A percentile compares a stretch with the other conserved stretches of the same genome.
Evolutionary conservation across 2,888 invertebrate genomes (phyloP).

Genomic region (Cheilosia vulpina): DNA sequence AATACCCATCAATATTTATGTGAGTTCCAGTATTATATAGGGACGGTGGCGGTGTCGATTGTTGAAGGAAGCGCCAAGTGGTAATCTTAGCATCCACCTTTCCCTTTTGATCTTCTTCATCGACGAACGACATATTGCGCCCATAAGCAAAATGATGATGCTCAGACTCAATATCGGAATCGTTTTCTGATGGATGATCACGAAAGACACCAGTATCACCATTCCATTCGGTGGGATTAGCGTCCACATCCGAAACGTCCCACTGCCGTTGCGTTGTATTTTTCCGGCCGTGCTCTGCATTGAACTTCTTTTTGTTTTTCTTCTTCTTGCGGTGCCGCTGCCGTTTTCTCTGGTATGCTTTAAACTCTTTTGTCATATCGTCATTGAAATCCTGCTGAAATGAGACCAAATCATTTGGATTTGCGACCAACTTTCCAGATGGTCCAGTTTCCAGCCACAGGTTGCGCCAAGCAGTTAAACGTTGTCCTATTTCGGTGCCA

Average conservation of each 20-base stretch:
- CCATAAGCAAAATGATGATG: constrained; percentile 86
- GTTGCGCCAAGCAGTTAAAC: constrained; percentile 93
- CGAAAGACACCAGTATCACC: constrained; percentile 81
- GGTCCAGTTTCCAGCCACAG: constrained; percentile 90
- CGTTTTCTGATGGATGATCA: constrained; percentile 80
- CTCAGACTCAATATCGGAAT: constrained; percentile 76
- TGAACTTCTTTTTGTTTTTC: constrained; percentile 74
- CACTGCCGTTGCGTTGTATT: constrained; percentile 73
- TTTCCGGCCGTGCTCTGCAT: constrained; percentile 74
- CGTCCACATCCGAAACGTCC: constrained; percentile 51
- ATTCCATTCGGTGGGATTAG: constrained; percentile 78
- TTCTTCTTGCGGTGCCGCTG: constrained; percentile 77
- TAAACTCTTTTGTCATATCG: constrained; percentile 50
- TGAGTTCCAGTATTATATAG: constrained; percentile 76
- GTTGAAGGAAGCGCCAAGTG: constrained; percentile 86
- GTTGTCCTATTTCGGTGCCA: constrained; percentile 92
- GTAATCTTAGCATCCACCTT: constrained; percentile 85
- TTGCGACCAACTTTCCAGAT: constrained; percentile 88
- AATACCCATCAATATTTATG: constrained; percentile 85
- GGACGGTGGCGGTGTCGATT: constrained; percentile 82
- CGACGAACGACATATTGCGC: constrained; percentile 85
- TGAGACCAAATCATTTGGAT: constrained; percentile 87
- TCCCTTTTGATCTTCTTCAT: constrained; percentile 85
- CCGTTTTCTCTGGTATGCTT: constrained; percentile 78
- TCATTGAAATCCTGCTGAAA: constrained; percentile 74